Percentiles rank a stretch among this genome's conserved stretches.
phyloP scores from a whole-genome alignment of 2,797 vertebrate species.

The Phrynocephalus vlangalii region DNA sequence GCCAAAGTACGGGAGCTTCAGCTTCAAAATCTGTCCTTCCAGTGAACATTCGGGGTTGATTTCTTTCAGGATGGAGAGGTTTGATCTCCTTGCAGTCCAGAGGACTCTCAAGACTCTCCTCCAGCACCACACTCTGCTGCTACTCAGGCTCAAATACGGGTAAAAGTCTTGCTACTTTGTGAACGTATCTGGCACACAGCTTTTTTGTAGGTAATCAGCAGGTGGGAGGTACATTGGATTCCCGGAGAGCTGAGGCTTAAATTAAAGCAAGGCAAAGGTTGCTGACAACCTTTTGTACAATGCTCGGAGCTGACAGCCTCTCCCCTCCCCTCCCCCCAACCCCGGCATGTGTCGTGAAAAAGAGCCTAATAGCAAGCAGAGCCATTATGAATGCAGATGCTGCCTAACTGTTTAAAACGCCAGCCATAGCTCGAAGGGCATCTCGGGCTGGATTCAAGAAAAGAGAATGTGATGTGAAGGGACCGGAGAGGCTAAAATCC shows the following conservation, averaged over 20 bases:
- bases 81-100: too few relatives aligned
- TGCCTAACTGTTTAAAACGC: slow-evolving; percentile 10
- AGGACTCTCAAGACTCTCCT: too few relatives aligned
- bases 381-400: slow-evolving; percentile 21
- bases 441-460: fast-evolving
- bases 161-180: background rate
- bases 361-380: slow-evolving; percentile 7
- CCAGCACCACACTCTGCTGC: too few relatives aligned
- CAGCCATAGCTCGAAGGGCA: slow-evolving; percentile 1
- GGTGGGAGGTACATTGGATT: background rate
- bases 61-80: too few relatives aligned
- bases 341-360: background rate
- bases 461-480: background rate
- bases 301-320: background rate
- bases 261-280: background rate
- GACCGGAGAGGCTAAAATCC: background rate
- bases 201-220: background rate
- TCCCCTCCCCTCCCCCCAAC: background rate
- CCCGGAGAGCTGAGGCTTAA: slow-evolving; percentile 5
- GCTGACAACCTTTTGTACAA: background rate
- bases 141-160: background rate
- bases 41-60: too few relatives aligned
- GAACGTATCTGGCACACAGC: background rate
- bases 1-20: too few relatives aligned
- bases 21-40: too few relatives aligned